phyloP scores from a whole-genome alignment of 2,797 vertebrate species.

The Molossus alvarezi region DNA sequence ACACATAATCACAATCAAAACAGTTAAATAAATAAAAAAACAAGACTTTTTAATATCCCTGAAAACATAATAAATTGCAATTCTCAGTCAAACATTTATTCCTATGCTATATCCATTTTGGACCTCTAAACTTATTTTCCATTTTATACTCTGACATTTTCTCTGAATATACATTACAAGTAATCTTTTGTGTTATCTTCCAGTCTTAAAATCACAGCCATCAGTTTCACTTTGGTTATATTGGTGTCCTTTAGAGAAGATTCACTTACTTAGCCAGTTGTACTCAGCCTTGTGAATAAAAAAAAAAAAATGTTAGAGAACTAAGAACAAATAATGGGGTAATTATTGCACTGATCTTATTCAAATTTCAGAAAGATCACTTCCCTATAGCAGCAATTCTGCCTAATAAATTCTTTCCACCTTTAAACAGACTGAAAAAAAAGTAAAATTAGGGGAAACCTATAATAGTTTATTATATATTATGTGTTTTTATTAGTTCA shows the following conservation, averaged over 20 bases:
- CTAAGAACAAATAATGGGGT: slow-evolving; percentile 25
- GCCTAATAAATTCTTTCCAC: slow-evolving; percentile 33
- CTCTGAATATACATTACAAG: slow-evolving; percentile 24
- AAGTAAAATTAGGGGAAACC: slow-evolving; percentile 49
- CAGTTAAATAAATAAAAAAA: not conserved
- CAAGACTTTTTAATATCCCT: not conserved
- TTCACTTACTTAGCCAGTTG: slow-evolving; percentile 11
- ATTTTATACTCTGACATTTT: slow-evolving; percentile 29
- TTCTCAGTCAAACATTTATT: slow-evolving; percentile 44
- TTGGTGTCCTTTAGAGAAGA: slow-evolving; percentile 32
- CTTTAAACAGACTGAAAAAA: slow-evolving; percentile 19
- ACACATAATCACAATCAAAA: slow-evolving; percentile 40
- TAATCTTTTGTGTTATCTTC: not conserved
- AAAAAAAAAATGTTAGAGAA: not conserved
- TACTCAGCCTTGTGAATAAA: not conserved
- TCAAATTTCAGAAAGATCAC: slow-evolving; percentile 35
- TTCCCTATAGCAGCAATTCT: slow-evolving; percentile 36
- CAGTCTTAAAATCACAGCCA: not conserved
- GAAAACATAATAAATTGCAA: slow-evolving; percentile 20
- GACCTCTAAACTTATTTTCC: slow-evolving; percentile 23
- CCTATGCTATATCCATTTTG: not conserved
- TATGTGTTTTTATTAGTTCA: slow-evolving; percentile 45
- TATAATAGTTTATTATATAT: slow-evolving; percentile 40
- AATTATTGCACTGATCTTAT: slow-evolving; percentile 39
- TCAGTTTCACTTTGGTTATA: not conserved